phyloP scores from a whole-genome alignment of 2,113 vertebrate genomes.

The Elephas maximus region DNA sequence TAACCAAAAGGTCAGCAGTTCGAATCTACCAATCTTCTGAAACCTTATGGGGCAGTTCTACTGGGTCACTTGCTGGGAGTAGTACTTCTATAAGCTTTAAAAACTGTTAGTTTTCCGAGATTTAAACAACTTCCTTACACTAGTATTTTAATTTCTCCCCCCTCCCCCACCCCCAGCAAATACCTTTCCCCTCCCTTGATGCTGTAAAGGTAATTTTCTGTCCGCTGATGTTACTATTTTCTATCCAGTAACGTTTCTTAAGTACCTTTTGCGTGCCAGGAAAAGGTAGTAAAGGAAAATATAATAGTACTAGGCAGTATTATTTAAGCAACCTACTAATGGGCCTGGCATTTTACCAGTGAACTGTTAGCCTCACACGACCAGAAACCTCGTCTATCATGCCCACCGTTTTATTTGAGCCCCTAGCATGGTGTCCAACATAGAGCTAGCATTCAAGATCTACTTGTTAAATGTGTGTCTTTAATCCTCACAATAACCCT shows the following conservation, averaged over 20 bases:
- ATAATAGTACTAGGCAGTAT: fast-evolving
- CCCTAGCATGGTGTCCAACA: fast-evolving
- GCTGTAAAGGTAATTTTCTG: background rate
- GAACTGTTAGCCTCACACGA: no score
- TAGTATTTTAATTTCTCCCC: background rate
- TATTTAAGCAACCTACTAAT: fast-evolving
- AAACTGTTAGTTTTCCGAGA: background rate
- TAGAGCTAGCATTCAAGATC: fast-evolving
- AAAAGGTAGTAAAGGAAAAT: background rate
- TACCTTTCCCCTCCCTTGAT: no score
- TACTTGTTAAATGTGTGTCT: background rate
- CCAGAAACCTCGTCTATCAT: fast-evolving
- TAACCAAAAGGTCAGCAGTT: no score
- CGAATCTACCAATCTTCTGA: no score
- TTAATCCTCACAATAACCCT: background rate
- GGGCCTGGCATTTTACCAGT: background rate
- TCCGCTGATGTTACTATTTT: background rate
- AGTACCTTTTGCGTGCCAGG: background rate
- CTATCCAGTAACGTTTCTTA: background rate
- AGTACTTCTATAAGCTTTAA: background rate
- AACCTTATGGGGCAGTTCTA: no score
- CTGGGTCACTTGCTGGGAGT: background rate
- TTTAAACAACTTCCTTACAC: background rate
- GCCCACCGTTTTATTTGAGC: fast-evolving
- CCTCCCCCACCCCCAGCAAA: background rate